Evolutionary conservation across 35 echinoderm and acorn worm genomes (phyloP).

Genomic region (Apostichopus californicus): DNA sequence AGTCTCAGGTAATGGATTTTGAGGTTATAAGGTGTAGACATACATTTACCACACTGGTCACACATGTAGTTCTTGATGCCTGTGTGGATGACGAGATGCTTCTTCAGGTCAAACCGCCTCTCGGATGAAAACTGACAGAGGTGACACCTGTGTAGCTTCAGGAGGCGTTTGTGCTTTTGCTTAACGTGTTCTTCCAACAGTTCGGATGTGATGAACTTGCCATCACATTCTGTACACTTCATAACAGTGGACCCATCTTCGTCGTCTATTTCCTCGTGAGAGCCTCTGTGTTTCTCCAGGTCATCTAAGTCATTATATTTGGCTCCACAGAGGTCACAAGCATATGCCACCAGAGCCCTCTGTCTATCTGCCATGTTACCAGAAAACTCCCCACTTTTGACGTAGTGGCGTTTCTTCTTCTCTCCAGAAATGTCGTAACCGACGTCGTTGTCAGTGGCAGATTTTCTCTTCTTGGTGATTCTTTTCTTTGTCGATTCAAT

Average conservation of each 20-base stretch:
- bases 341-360: conserved; percentile 62
- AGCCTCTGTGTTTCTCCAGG: conserved; percentile 47
- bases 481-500: conserved; percentile 35
- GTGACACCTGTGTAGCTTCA: conserved; percentile 81
- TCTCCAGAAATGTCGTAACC: conserved; percentile 5
- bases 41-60: conserved; percentile 83
- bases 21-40: conserved; percentile 84
- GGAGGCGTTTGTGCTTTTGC: conserved; percentile 63
- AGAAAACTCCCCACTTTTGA: conserved; percentile 27
- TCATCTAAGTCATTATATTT: conserved; percentile 73
- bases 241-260: conserved; percentile 53
- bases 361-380: conserved; percentile 44
- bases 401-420: conserved; percentile 39
- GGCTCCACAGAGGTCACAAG: conserved; percentile 66
- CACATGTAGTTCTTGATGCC: conserved; percentile 80
- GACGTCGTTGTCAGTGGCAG: not conserved
- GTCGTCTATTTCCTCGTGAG: conserved; percentile 39
- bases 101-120: conserved; percentile 80
- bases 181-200: conserved; percentile 66
- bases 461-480: conserved; percentile 46
- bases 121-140: conserved; percentile 77
- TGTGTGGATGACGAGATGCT: conserved; percentile 73
- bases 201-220: conserved; percentile 36
- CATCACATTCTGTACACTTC: conserved; percentile 77
- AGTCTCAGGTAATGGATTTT: conserved; percentile 76